These are phyloP conservation scores for Zaprionus camerounensis DNA, from an alignment of 1,140 invertebrate genomes.

Conservation along the genomic window DNA sequence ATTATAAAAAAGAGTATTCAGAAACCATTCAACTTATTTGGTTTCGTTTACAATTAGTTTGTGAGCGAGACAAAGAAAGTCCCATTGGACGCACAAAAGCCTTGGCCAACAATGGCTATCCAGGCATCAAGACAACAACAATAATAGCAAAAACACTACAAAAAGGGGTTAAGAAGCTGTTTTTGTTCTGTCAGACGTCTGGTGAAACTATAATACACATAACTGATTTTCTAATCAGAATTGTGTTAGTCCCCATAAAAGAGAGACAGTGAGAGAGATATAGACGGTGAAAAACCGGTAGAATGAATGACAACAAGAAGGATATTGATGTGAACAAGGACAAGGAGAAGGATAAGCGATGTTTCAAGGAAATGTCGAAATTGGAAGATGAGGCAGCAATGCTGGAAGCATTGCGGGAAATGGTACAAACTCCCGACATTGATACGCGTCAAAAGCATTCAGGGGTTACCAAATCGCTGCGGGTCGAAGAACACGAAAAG, in stretches of 20 bases:
- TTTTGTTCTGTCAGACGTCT: slow-evolving; percentile 8
- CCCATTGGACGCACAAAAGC: slow-evolving; percentile 64
- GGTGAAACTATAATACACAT: slow-evolving; percentile 14
- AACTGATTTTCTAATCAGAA: slow-evolving; percentile 67
- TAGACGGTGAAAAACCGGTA: neutral
- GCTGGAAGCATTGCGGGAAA: slow-evolving; percentile 47
- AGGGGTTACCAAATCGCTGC: neutral
- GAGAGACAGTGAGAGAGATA: slow-evolving; percentile 19
- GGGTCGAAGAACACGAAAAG: neutral
- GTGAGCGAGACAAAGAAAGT: slow-evolving; percentile 42
- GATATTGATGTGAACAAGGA: neutral
- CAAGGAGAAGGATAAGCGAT: neutral
- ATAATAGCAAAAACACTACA: slow-evolving; percentile 11
- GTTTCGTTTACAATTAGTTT: slow-evolving; percentile 48
- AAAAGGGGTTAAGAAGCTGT: slow-evolving; percentile 62
- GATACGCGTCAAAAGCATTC: neutral
- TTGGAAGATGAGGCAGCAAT: slow-evolving; percentile 52
- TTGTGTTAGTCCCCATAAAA: slow-evolving; percentile 5
- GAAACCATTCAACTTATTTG: neutral
- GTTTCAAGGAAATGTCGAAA: neutral
- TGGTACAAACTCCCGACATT: slow-evolving; percentile 51
- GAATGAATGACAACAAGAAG: slow-evolving; percentile 11
- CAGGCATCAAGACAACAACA: neutral
- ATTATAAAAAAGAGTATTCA: slow-evolving; percentile 17
- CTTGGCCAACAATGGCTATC: slow-evolving; percentile 45